Base-by-base conservation (phyloP, 64 coral and sea anemone species). In the Platygyra sinensis region DNA sequence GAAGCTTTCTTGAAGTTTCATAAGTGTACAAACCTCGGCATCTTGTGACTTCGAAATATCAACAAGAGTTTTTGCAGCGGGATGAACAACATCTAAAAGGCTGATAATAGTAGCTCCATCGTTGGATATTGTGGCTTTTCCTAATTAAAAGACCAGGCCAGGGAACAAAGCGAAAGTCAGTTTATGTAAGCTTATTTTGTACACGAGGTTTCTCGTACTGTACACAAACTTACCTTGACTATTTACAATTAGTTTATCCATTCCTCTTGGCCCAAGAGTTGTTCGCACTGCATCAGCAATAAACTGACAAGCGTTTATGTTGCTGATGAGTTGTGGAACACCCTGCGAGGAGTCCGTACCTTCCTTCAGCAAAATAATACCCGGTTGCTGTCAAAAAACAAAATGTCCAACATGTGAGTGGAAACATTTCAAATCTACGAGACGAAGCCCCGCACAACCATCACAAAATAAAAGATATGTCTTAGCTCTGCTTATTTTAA, bases 281-380 rank as follows among this genome's bases (percentile, higher is more conserved):
- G 97, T 99, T 57, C 97, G 88, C 16, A 99, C 97, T 52, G 97
- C 97, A 96, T 99, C 90, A 74, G 97, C 97, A 71, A 99, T 95
- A 89, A 96, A 99, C 46, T 99, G 97, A 77, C 97, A 99, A 60
- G 97, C 97, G 90, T 93, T 96, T 60, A 99, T 99, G 62, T 99
- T 99, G 74, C 97, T 99, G 29, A 99, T 94, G n/a, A 99, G 91
- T 62, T 99, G 97, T 29, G 97, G 97, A 28, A 95, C 95, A 29
- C 97, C 97, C 78, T 99, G 97, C 3, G 97, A 99, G 72, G 97
- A 87, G 46, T 99, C 97, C 64, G 97, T 99, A 16, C 97, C 97
- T 67, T 99, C 97, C 90, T 99, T 99, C 15, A 99, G 89, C n/a
- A 99, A 86, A 91, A 99, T 99, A 79, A 99, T 99, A 39, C 97